These are phyloP conservation scores for Indicator maculatus DNA, from an alignment of 2,113 vertebrate genomes.

Conservation along the genomic window DNA sequence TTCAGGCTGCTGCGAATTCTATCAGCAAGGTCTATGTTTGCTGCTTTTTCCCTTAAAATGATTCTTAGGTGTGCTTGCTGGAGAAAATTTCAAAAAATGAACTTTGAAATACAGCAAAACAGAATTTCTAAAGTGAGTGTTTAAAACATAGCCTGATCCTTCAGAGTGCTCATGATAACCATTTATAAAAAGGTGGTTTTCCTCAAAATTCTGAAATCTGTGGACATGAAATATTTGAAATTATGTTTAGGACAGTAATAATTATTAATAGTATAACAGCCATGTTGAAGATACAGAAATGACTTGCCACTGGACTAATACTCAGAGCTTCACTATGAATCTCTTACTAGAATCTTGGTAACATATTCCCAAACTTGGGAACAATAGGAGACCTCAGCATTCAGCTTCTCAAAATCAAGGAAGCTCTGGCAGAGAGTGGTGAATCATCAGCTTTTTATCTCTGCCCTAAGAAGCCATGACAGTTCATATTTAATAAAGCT, in stretches of 20 bases:
- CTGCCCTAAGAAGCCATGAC: background rate
- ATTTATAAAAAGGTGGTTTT: background rate
- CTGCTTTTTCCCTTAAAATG: background rate
- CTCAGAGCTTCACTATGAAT: background rate
- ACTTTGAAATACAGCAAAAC: background rate
- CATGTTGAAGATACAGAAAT: background rate
- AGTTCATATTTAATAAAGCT: background rate
- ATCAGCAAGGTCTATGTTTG: background rate
- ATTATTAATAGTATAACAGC: background rate
- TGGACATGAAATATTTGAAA: background rate
- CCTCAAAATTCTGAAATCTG: background rate
- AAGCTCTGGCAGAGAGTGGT: background rate
- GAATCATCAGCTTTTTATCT: background rate
- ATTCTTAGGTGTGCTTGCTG: background rate
- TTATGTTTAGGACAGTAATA: background rate
- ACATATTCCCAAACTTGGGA: background rate
- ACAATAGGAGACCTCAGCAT: background rate
- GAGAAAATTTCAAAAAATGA: background rate
- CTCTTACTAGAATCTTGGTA: background rate
- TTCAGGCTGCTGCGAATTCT: constrained; percentile 34
- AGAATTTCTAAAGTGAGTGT: background rate
- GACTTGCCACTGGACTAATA: background rate
- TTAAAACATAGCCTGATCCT: background rate
- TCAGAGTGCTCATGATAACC: background rate
- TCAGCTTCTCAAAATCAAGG: background rate